Conservation (phyloP, 1,140 invertebrate species). For the Drosophila punjabiensis region DNA sequence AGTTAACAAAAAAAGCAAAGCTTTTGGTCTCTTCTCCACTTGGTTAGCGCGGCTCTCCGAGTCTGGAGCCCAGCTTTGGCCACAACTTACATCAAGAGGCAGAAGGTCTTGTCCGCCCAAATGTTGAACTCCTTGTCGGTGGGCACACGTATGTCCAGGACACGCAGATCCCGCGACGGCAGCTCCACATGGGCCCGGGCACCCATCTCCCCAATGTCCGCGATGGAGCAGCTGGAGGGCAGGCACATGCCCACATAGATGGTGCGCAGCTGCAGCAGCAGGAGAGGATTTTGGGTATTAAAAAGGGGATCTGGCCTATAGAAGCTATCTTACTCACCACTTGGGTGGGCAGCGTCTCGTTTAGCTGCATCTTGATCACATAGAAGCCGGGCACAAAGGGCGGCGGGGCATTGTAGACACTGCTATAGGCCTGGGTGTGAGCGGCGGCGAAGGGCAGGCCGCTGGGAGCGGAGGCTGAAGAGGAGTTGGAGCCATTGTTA, state of each 20-base stretch:
- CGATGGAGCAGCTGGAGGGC: constrained; percentile 88
- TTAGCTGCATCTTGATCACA: constrained; percentile 87
- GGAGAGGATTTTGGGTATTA: too few relatives aligned
- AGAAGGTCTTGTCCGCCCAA: constrained; percentile 89
- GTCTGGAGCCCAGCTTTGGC: not conserved
- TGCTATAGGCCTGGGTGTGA: constrained; percentile 73
- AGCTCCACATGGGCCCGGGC: constrained; percentile 86
- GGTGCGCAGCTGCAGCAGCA: constrained; percentile 87
- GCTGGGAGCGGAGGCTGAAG: constrained; percentile 34
- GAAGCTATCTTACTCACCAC: constrained; percentile 83
- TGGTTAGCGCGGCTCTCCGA: constrained; percentile 9
- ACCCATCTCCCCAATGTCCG: constrained; percentile 88
- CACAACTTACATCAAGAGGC: constrained; percentile 89
- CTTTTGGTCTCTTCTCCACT: not conserved
- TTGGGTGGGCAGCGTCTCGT: constrained; percentile 84
- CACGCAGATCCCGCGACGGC: constrained; percentile 82
- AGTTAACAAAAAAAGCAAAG: not conserved
- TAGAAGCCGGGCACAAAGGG: constrained; percentile 88
- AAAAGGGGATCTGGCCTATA: too few relatives aligned
- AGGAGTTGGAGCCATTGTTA: constrained; percentile 33
- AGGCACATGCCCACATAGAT: constrained; percentile 91
- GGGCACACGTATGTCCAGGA: constrained; percentile 88
- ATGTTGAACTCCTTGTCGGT: constrained; percentile 89
- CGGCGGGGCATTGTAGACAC: constrained; percentile 82
- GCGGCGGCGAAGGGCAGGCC: constrained; percentile 78